Evolutionary conservation across 2,888 invertebrate genomes (phyloP).

Genomic region (Unio delphinus): DNA sequence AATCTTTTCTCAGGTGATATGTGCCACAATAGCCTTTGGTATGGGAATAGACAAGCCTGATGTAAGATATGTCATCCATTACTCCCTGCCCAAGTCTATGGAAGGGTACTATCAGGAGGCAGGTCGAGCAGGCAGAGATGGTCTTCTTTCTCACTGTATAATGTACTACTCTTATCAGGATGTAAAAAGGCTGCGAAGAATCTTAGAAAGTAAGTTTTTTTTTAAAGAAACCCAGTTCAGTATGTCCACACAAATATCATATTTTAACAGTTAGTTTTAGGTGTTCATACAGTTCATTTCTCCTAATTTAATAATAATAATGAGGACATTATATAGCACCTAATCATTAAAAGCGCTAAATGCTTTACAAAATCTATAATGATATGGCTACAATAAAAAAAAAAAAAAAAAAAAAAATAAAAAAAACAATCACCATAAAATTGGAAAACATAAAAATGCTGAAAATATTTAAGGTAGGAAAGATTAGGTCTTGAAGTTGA

Average conservation of each 20-base stretch:
- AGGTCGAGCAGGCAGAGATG: slow-evolving; percentile 96
- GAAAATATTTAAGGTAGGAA: too few relatives aligned
- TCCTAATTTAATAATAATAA: neutral
- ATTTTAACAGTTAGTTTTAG: neutral
- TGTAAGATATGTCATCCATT: slow-evolving; percentile 87
- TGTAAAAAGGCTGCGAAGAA: slow-evolving; percentile 67
- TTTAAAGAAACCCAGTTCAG: neutral
- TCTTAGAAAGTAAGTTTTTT: slow-evolving; percentile 67
- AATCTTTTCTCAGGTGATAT: slow-evolving; percentile 63
- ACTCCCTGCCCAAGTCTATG: slow-evolving; percentile 92
- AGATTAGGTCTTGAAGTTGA: too few relatives aligned
- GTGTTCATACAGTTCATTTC: neutral
- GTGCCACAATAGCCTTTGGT: slow-evolving; percentile 73
- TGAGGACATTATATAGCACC: too few relatives aligned
- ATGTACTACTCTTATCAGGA: slow-evolving; percentile 92
- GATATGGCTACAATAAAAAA: too few relatives aligned
- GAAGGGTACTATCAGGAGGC: slow-evolving; percentile 99
- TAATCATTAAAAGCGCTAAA: too few relatives aligned
- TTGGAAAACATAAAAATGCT: too few relatives aligned
- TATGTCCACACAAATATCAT: neutral
- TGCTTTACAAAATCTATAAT: too few relatives aligned
- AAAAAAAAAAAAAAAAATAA: too few relatives aligned
- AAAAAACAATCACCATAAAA: too few relatives aligned
- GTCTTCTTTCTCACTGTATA: slow-evolving; percentile 85
- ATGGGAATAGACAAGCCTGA: slow-evolving; percentile 73